Evolutionary conservation across 2,113 vertebrate species (phyloP), one percentile per base, ranked within the genome.

Genomic region (Cochlearius cochlearius): DNA sequence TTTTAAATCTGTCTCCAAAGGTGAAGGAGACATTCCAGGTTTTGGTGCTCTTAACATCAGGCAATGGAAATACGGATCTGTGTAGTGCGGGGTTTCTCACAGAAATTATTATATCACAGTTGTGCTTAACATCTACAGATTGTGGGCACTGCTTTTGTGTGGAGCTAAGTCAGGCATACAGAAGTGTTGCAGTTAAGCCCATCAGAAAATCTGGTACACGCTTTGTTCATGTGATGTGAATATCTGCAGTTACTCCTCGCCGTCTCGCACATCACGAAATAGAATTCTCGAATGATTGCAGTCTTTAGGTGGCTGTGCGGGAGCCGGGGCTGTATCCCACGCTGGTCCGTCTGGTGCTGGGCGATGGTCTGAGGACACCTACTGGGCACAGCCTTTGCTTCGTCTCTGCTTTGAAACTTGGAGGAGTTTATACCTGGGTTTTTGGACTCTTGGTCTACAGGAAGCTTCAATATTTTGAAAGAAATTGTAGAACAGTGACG

Each of bases 191-290:
- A 2, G 41, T 1, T 74, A n/a, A 71, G 32, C 85, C 84, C 12
- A 0, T 30, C 50, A 19, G 59, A 71, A 55, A 39, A 11, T 2
- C 58, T 5, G n/a, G 3, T 10, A 1, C 2, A 3, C 1, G 1
- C 30, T 5, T 32, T n/a, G 36, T 34, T 10, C 2, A 7, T 1
- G 27, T 15, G 2, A 2, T 0, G 15, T 2, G 69, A 10, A 2
- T 12, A 11, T 59, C 50, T 38, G 45, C 41, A 3, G 30, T 5
- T 50, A 1, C 81, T 62, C 36, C 71, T 88, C 9, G 1, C 20
- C 38, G 0, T 2, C 66, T 6, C 2, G 0, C 14, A 0, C 4
- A 1, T 5, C 5, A 2, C 56, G 47, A 17, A 32, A 11, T 4
- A 2, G 14, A 8, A 4, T 15, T 58, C 27, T 11, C 2, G 34